Percentiles rank a stretch among this genome's conserved stretches.
These are phyloP conservation scores for Prinia subflava DNA, from an alignment of 2,113 vertebrate genomes.

Conservation along the genomic window DNA sequence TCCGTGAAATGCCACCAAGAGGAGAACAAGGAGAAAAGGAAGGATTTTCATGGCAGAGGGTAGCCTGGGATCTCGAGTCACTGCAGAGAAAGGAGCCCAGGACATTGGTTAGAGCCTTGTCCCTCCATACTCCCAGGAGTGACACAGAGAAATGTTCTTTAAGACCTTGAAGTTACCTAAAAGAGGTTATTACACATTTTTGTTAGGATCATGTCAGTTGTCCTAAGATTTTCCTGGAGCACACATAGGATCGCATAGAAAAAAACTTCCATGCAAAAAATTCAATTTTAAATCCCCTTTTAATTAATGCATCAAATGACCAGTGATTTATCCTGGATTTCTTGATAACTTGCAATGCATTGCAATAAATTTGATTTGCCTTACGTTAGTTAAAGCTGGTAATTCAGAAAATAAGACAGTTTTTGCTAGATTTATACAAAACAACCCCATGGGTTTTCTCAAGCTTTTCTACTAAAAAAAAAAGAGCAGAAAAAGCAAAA, in stretches of 20 bases:
- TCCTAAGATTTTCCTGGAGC: not conserved
- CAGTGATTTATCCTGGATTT: not conserved
- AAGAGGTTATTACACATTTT: not conserved
- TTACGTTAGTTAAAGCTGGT: not conserved
- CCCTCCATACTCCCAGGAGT: not conserved
- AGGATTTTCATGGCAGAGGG: constrained; percentile 34
- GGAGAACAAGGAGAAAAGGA: not conserved
- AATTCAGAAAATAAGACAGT: not conserved
- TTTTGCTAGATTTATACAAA: not conserved
- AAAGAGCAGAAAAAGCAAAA: not conserved
- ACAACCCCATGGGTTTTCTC: not conserved
- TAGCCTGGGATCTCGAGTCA: not conserved
- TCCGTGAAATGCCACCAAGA: not conserved
- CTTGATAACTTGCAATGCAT: not conserved
- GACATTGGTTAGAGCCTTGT: not conserved
- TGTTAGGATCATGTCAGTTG: not conserved
- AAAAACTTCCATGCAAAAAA: not conserved
- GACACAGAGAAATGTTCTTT: not conserved
- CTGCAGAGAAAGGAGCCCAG: not conserved
- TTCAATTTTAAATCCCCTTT: not conserved
- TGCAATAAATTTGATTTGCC: not conserved
- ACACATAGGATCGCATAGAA: not conserved
- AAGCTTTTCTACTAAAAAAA: not conserved
- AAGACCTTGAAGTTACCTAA: not conserved
- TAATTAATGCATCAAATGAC: not conserved